These are phyloP conservation scores for Microcebus ravelobensis DNA, from an alignment of 2,113 vertebrate species.

Conservation along the genomic window DNA sequence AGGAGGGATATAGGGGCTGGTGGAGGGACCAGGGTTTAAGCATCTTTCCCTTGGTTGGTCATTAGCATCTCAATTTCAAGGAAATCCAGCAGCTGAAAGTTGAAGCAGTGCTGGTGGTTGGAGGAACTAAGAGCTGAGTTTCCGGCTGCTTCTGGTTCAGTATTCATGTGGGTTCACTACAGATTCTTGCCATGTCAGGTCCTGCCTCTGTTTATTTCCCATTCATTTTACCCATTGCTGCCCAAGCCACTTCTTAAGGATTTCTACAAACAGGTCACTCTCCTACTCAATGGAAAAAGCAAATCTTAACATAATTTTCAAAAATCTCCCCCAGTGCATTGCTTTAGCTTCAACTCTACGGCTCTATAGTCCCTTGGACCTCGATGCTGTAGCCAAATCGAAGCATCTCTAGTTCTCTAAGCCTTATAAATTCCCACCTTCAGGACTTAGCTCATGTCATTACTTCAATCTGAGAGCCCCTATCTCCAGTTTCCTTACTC, in stretches of 20 bases:
- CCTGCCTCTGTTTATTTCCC: neutral
- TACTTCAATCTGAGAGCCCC: neutral
- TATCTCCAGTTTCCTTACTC: neutral
- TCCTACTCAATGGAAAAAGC: neutral
- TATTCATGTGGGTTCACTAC: neutral
- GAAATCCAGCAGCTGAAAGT: conserved; percentile 1
- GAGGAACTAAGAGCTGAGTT: neutral
- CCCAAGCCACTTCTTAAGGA: neutral
- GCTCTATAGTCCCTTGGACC: neutral
- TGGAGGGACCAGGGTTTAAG: conserved; percentile 18
- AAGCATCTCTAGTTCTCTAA: neutral
- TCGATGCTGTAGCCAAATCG: neutral
- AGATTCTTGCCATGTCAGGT: neutral
- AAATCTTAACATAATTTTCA: neutral
- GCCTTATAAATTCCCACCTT: neutral
- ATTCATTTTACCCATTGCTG: neutral
- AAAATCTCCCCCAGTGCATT: neutral
- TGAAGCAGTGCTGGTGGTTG: neutral
- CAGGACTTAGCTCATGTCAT: neutral
- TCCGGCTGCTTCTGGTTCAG: neutral
- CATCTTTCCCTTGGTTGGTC: conserved; percentile 33
- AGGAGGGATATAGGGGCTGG: neutral
- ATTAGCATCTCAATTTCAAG: neutral
- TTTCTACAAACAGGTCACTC: neutral
- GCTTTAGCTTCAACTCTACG: neutral